Conservation (phyloP, 2,888 invertebrate genomes). For the Criorhina ranunculi region DNA sequence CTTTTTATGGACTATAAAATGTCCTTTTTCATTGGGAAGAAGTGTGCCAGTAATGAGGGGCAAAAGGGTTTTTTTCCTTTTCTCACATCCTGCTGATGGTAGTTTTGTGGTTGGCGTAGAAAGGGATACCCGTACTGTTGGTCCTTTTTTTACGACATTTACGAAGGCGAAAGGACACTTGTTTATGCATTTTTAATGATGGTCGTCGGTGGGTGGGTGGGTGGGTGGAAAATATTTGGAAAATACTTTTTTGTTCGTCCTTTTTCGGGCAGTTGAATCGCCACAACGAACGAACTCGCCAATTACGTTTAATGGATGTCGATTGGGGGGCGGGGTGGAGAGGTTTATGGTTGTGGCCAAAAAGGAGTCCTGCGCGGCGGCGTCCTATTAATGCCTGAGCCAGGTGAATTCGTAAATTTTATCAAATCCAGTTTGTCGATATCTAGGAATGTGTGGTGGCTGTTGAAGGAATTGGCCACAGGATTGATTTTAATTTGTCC, state of each 20-base stretch:
- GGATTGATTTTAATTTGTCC: slow-evolving; percentile 70
- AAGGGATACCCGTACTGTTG: slow-evolving; percentile 41
- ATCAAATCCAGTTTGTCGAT: slow-evolving; percentile 19
- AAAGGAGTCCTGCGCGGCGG: slow-evolving; percentile 11
- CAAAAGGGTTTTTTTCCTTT: slow-evolving; percentile 60
- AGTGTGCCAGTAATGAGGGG: slow-evolving; percentile 76
- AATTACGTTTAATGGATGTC: slow-evolving; percentile 62
- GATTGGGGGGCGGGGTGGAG: slow-evolving; percentile 9
- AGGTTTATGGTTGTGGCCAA: slow-evolving; percentile 35
- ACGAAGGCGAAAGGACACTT: slow-evolving; percentile 72
- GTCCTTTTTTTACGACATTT: slow-evolving; percentile 71
- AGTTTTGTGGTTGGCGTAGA: slow-evolving; percentile 52
- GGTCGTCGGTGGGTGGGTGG: slow-evolving; percentile 51
- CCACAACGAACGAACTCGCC: slow-evolving; percentile 36
- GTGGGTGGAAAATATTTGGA: slow-evolving; percentile 36
- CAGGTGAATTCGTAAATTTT: slow-evolving; percentile 50
- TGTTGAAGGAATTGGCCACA: slow-evolving; percentile 49
- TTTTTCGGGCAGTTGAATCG: slow-evolving; percentile 13
- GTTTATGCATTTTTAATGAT: slow-evolving; percentile 77
- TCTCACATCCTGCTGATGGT: slow-evolving; percentile 61
- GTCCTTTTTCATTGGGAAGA: slow-evolving; percentile 75
- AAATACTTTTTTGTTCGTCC: slow-evolving; percentile 10
- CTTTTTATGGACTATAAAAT: slow-evolving; percentile 77
- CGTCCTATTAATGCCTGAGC: slow-evolving; percentile 19
- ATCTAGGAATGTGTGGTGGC: slow-evolving; percentile 1